These are phyloP conservation scores for Cyprinodon tularosa DNA, from an alignment of 2,113 vertebrate species.

Conservation along the genomic window DNA sequence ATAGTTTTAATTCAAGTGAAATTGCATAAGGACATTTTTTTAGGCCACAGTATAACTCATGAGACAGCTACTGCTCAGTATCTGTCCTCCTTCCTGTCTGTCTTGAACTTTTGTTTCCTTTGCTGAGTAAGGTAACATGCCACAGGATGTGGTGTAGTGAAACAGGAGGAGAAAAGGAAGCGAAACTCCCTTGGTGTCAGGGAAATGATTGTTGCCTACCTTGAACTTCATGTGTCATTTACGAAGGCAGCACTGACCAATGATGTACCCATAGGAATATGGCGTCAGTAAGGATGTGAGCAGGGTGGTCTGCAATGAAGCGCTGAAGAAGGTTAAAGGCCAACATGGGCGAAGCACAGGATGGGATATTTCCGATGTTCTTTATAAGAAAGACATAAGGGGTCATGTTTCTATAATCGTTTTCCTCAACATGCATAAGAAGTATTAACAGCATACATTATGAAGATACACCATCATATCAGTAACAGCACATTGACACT, in stretches of 20 bases:
- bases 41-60: slow-evolving; percentile 23
- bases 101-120: slow-evolving; percentile 51
- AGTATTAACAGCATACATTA: slow-evolving; percentile 57
- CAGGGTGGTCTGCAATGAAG: slow-evolving; percentile 23
- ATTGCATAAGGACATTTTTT: slow-evolving; percentile 8
- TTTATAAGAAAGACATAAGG: slow-evolving; percentile 52
- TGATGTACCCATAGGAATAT: slow-evolving; percentile 25
- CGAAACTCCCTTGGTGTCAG: slow-evolving; percentile 28
- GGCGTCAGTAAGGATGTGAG: slow-evolving; percentile 32
- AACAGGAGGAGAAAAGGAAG: slow-evolving; percentile 49
- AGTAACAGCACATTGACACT: slow-evolving; percentile 67
- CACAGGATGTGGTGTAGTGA: slow-evolving; percentile 24
- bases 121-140: slow-evolving; percentile 54
- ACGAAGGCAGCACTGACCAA: slow-evolving; percentile 5
- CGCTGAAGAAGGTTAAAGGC: slow-evolving; percentile 31
- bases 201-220: slow-evolving; percentile 56
- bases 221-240: slow-evolving; percentile 63
- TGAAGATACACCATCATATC: slow-evolving; percentile 66
- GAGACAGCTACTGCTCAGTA: slow-evolving; percentile 44
- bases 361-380: slow-evolving; percentile 64
- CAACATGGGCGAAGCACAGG: slow-evolving; percentile 35
- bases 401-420: slow-evolving; percentile 62
- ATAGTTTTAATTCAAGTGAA: background rate
- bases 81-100: slow-evolving; percentile 22
- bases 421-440: slow-evolving; percentile 51